Base-by-base conservation (phyloP, 2,888 invertebrate genomes). In the Cheilosia pagana region DNA sequence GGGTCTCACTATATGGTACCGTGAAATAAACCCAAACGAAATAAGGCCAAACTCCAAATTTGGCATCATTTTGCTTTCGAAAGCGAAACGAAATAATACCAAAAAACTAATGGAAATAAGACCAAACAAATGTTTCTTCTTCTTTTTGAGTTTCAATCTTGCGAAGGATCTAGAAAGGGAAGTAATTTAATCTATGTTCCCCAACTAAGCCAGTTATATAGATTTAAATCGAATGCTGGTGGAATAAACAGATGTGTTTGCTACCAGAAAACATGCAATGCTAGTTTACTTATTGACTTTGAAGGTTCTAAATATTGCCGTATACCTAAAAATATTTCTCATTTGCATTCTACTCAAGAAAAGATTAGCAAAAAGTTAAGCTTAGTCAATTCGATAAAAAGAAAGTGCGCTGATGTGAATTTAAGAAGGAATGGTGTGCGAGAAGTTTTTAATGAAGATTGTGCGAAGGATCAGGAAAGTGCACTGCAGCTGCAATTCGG, bases 191-290 rank as follows among this genome's bases (percentile, higher is more conserved):
- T 60, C 8, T 60, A 60, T 43, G 28, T 45, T 12, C 43, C 43
- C n/a, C 23, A 60, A 45, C n/a, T 25, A 41, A 60, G 25, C 23
- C 43, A 60, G 43, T 45, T 60, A n/a, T 43, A 2, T 45, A 45
- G 23, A 21, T 59, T 43, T 59, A 59, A 41, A 41, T 59, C 59
- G 12, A 59, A 60, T 28, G 41, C 45, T 7, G 45, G 45, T 16
- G 43, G 60, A 25, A 43, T 60, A 14, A 60, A 60, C 28, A 60
- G 60, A 60, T 60, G 28, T 60, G 28, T n/a, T n/a, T 60, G 60
- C 45, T 60, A 60, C 28, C 25, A 60, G 12, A 60, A 60, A 60
- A 16, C 45, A 28, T 45, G 60, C 28, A 60, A 28, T 45, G 45
- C 45, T 8, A 60, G 45, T 19, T 25, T 45, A 25, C 5, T 41